A percentile compares a stretch with the other conserved stretches of the same genome.
Conservation (phyloP, 2,888 invertebrate species). For the Esperia sulphurella region DNA sequence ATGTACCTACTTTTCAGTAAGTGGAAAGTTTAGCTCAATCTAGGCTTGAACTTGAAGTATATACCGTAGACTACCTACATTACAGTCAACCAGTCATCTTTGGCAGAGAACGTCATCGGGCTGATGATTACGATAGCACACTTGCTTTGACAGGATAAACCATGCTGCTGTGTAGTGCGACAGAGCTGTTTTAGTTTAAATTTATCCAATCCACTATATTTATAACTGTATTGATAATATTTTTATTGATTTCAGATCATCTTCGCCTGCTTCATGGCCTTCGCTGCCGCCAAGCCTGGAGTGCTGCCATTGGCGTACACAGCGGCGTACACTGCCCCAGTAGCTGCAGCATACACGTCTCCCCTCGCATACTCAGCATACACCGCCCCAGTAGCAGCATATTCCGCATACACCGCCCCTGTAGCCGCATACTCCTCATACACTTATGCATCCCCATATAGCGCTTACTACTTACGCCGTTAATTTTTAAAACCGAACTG, state of each 20-base stretch:
- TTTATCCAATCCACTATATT: too few relatives aligned
- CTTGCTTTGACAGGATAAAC: too few relatives aligned
- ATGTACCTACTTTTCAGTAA: too few relatives aligned
- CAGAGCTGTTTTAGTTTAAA: too few relatives aligned
- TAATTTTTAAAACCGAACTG: neutral
- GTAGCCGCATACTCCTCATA: conserved; percentile 50
- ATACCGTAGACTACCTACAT: too few relatives aligned
- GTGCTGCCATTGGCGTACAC: conserved; percentile 33
- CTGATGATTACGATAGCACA: too few relatives aligned
- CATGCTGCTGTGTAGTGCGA: too few relatives aligned
- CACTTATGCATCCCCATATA: conserved; percentile 35
- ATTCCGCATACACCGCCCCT: conserved; percentile 48
- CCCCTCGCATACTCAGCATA: conserved; percentile 30
- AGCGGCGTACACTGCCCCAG: conserved; percentile 19
- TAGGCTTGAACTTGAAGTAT: too few relatives aligned
- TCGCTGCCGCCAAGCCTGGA: conserved; percentile 51
- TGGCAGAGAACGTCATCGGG: too few relatives aligned
- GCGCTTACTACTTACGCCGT: conserved; percentile 37
- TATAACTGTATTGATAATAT: neutral
- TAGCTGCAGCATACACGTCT: conserved; percentile 20
- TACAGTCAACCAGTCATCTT: too few relatives aligned
- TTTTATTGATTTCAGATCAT: conserved; percentile 40
- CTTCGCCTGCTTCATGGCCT: conserved; percentile 52
- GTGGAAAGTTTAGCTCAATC: too few relatives aligned
- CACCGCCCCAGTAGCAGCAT: conserved; percentile 38